Base-by-base conservation (phyloP, 2,797 vertebrate species). In the Erpetoichthys calabaricus region DNA sequence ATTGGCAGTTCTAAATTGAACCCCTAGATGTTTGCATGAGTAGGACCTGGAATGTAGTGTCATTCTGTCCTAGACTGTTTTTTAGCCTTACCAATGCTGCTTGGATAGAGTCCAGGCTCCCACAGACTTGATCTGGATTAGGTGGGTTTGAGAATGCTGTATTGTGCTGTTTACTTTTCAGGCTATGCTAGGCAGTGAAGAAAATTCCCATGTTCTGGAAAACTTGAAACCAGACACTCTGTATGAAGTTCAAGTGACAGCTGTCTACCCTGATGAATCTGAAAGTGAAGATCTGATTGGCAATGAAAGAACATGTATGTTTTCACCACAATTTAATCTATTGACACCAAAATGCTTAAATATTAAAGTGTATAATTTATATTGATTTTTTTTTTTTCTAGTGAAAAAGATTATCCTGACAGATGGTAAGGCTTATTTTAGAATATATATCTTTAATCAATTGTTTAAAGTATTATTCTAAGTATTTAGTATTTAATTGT, bases 191-290 rank as follows among this genome's bases (percentile, higher is more conserved):
- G 81, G 67, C 65, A 84, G 68, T 5, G 87, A 95, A 3, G 88
- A 90, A 43, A 93, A 82, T 10, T 71, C 73, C 56, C 52, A 87
- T 25, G 62, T 90, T 42, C 81, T 96, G 74, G 71, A 83, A 51
- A 78, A 91, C 68, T 58, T 99, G 81, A 89, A 87, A 55, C 83
- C 88, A 1, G 89, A 95, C 69, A 94, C 89, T 0, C 67, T 81
- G 3, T 98, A 98, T 65, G 72, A 80, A 0, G 76, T 98, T 60
- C 89, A 89, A 0, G 72, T 99, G 51, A 96, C 94, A 1, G 93
- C 91, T 66, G 94, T 99, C 73, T 98, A 98, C 72, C 92, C 93
- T 0, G 96, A 99, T 62, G 94, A 99, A 67, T 91, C 91, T 0
- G 96, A 99, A 75, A 99, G 94, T 1, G 90, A 96, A 65, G 91